Base-by-base conservation (phyloP, 1,140 invertebrate species). In the Papilio xuthus region DNA sequence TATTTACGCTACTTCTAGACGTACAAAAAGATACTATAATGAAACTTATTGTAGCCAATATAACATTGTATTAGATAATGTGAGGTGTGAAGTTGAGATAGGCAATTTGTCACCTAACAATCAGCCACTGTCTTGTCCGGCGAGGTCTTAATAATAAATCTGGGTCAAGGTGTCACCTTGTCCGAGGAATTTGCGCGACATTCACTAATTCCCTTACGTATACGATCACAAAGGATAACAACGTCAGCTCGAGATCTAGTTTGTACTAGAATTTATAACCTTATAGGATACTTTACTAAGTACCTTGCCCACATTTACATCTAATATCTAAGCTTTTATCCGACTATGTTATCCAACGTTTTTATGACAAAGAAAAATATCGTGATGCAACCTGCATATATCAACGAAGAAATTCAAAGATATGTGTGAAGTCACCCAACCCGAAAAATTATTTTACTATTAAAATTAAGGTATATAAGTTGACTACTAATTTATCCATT, bases 141-240 rank as follows among this genome's bases (percentile, higher is more conserved):
- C 71, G 71, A 73, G 71, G 71, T 73, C 71, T 73, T 47, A 70
- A 70, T 70, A 47, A 41, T 0, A n/a, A n/a, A 47, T 44, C 71
- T 73, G 71, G 71, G 71, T 73, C 71, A 73, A 73, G 71, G 71
- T 42, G 13, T 47, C 42, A 50, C 42, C 71, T 47, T 73, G 71
- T 73, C 42, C 71, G 12, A 42, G 71, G 71, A 73, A 73, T 73
- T 47, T 26, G 71, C 23, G 71, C 71, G 71, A 73, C 71, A 73
- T 44, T 47, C 20, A 20, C 37, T 73, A 44, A 70, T 70, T 23
- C 42, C 41, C 23, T 47, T 73, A 73, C 23, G 20, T 23, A 69
- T 37, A 53, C 42, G 42, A 13, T 53, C 50, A 53, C 20, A n/a
- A 23, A 73, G 42, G 42, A 53, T 73, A 73, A 50, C 20, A 26